Conservation (phyloP, 2,888 invertebrate genomes). For the Eupeodes luniger region DNA sequence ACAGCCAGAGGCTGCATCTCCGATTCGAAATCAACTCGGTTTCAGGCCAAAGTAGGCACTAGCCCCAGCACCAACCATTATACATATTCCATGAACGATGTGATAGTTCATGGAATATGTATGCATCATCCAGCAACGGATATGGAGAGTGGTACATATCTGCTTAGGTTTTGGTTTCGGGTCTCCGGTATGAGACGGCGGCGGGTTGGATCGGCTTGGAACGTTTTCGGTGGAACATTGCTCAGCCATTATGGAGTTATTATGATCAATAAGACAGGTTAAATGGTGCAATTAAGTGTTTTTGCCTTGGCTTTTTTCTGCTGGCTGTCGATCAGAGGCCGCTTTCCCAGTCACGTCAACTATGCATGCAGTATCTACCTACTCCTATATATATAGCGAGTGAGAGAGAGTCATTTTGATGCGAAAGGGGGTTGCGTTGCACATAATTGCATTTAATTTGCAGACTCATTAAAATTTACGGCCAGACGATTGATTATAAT, state of each 20-base stretch:
- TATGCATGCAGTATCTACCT: background rate
- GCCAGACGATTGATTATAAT: conserved; percentile 84
- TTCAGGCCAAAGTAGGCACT: conserved; percentile 54
- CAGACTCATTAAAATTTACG: conserved; percentile 84
- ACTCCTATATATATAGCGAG: conserved; percentile 33
- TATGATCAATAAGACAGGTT: conserved; percentile 84
- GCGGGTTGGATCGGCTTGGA: conserved; percentile 29
- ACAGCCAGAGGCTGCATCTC: conserved; percentile 74
- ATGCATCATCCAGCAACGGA: conserved; percentile 47
- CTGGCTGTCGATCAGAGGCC: conserved; percentile 78
- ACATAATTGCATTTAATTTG: conserved; percentile 84
- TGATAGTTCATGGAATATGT: conserved; percentile 11
- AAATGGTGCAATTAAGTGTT: conserved; percentile 84
- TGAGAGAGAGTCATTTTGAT: conserved; percentile 51
- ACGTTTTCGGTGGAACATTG: conserved; percentile 77
- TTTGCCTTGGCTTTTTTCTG: conserved; percentile 75
- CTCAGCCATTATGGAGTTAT: conserved; percentile 84
- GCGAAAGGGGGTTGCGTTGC: conserved; percentile 73
- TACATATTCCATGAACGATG: too few relatives aligned
- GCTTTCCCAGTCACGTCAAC: conserved; percentile 35
- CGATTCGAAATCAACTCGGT: conserved; percentile 63
- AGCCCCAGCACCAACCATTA: conserved; percentile 29
- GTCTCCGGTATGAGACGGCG: conserved; percentile 40
- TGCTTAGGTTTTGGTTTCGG: conserved; percentile 24
- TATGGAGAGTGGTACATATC: conserved; percentile 21